Percentiles rank a stretch among this genome's conserved stretches.
These are phyloP conservation scores for Eupithecia tripunctaria DNA, from an alignment of 2,888 invertebrate genomes.

Conservation along the genomic window DNA sequence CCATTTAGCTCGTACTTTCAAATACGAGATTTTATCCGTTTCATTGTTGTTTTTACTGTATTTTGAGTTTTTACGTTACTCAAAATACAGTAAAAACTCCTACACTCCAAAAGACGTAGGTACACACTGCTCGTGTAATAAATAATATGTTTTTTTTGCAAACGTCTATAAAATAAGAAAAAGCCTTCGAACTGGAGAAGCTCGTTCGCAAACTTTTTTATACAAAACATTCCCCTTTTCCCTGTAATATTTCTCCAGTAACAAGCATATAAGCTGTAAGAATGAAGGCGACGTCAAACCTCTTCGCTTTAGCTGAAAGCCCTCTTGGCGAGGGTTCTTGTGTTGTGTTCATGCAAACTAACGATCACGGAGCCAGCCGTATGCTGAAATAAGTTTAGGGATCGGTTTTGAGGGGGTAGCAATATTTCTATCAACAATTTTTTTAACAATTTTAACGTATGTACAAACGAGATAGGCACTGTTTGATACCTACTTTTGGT, in stretches of 20 bases:
- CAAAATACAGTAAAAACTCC: too few relatives aligned
- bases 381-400: conserved; percentile 26
- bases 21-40: background rate
- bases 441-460: background rate
- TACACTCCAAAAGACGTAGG: too few relatives aligned
- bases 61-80: too few relatives aligned
- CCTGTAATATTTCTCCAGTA: conserved; percentile 15
- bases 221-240: conserved; percentile 9
- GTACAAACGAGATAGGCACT: background rate
- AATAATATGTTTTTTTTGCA: too few relatives aligned
- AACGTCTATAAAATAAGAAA: conserved; percentile 1
- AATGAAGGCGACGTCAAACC: conserved; percentile 35
- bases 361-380: conserved; percentile 32
- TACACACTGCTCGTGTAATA: too few relatives aligned
- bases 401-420: conserved; percentile 19
- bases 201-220: conserved; percentile 6
- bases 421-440: conserved; percentile 5
- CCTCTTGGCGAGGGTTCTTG: conserved; percentile 38
- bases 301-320: conserved; percentile 41
- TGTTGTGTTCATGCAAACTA: conserved; percentile 47
- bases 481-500: background rate
- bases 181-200: background rate
- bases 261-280: conserved; percentile 29
- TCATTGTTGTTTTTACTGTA: too few relatives aligned
- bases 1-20: background rate